Base-by-base conservation (phyloP, 1,140 invertebrate species). In the Camponotus vicinus region DNA sequence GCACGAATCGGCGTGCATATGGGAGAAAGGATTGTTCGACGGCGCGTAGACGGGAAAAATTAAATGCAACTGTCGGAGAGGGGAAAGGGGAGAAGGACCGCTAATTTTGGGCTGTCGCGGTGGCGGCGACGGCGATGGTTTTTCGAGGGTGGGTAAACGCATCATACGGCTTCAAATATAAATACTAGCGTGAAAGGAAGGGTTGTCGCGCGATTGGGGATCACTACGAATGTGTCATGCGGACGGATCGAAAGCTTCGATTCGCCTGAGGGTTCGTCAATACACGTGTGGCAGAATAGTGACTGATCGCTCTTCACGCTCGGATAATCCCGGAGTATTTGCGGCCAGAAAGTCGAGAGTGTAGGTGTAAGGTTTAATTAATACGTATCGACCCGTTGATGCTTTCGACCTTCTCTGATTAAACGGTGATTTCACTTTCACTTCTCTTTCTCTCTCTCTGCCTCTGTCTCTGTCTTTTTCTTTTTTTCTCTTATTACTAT, bases 271-370 rank as follows among this genome's bases (percentile, higher is more conserved):
- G 90, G 86, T 91, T 91, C 80, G 75, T 57, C 85, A 66, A 63
- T 52, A 52, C 76, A 37, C 63, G 86, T 76, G 85, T 89, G 88
- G 80, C 86, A 66, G 77, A 52, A 91, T 91, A 89, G 88, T 91
- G 90, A 91, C 90, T 88, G 90, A 91, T 91, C 90, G 90, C 87
- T 91, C 90, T 91, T 91, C 85, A 83, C 75, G 90, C 88, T 83
- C 63, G 90, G 66, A 86, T 90, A 89, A 91, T 88, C 90, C 88
- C 55, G n/a, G 63, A 75, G 82, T 61, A 79, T 89, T 77, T 80
- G 78, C 78, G 57, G 42, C 49, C 63, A 57, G 75, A 45, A 78
- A 85, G 59, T 78, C 82, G 70, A 78, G 82, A 78, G 82, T 78
- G 82, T 85, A 83, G 79, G 79, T 83, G 79, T 83, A 83, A 83